Base-by-base conservation (phyloP, 2,888 invertebrate genomes). In the Cerceris ruficornis region DNA sequence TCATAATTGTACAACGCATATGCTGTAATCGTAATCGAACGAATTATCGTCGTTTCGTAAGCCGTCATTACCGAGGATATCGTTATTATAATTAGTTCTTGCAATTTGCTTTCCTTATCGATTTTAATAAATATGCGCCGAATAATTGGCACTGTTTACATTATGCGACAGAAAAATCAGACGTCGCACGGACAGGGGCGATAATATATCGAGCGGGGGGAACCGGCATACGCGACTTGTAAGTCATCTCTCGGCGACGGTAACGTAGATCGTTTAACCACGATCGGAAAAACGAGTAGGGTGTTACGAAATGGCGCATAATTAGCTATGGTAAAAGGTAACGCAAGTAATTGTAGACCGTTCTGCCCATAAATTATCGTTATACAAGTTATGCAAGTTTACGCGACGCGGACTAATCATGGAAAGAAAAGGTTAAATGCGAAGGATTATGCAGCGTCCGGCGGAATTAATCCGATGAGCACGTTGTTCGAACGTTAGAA, bases 301-400 rank as follows among this genome's bases (percentile, higher is more conserved):
- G 39, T 41, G 52, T 81, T 81, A 69, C 66, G 77, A 80, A 80
- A 81, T 62, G 42, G 6, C 17, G 49, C 58, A 52, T 52, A 13
- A 7, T 4, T 8, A 52, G 15, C 54, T 41, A 4, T 41, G 50
- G 50, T 43, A 52, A 52, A 43, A 39, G 54, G 42, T 17, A 17
- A 28, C 4, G 28, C 28, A 6, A 52, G 9, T 69, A 60, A 70
- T 58, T 54, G 6, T 11, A 11, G 62, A 11, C 54, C 15, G 15
- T 17, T 69, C 60, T 64, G n/a, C 17, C 49, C 49, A 41, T 14
- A 64, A 50, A 46, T 50, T 41, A 42, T 28, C 52, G 17, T 0
- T 13, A 1, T 11, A 14, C 5, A 49, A 28, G 11, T 42, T 7
- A n/a, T 42, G 41, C 9, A 11, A 14, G 52, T 39, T 46, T 28